Percentiles rank a stretch among this genome's conserved stretches.
Conservation (phyloP, 2,888 invertebrate genomes). For the Agriopis leucophaearia region DNA sequence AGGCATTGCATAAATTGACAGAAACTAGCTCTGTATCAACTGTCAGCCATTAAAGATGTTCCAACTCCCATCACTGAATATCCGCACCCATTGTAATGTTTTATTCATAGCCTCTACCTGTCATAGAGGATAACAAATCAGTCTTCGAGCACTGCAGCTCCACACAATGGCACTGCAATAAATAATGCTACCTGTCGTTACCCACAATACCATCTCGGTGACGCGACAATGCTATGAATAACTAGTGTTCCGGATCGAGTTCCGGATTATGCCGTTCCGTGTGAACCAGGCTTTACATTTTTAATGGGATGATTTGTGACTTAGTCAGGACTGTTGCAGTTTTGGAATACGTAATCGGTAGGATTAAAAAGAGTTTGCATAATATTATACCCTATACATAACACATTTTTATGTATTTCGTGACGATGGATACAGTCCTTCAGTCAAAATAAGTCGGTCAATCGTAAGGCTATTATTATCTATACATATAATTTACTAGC, state of each 20-base stretch:
- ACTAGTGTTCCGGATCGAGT: constrained; percentile 40
- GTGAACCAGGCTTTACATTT: constrained; percentile 33
- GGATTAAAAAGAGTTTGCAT: not conserved
- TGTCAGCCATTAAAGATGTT: constrained; percentile 3
- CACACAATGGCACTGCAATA: constrained; percentile 45
- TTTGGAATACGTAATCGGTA: constrained; percentile 10
- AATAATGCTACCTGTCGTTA: constrained; percentile 52
- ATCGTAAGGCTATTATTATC: no score
- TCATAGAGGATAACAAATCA: constrained; percentile 45
- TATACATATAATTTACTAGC: no score
- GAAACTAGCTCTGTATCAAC: not conserved
- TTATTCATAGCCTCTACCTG: constrained; percentile 43
- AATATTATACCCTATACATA: not conserved
- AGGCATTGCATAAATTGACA: not conserved
- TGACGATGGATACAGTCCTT: no score
- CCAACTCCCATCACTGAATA: constrained; percentile 4
- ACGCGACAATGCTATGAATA: constrained; percentile 49
- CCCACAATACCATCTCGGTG: constrained; percentile 49
- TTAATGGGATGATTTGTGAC: constrained; percentile 33
- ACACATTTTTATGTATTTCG: no score
- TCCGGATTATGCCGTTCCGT: constrained; percentile 33
- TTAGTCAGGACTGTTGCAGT: constrained; percentile 12
- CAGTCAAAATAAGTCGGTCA: no score
- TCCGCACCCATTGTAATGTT: constrained; percentile 27
- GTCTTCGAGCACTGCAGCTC: constrained; percentile 37